Conservation (phyloP, 2,797 vertebrate species). For the Catostomus latipinnis region DNA sequence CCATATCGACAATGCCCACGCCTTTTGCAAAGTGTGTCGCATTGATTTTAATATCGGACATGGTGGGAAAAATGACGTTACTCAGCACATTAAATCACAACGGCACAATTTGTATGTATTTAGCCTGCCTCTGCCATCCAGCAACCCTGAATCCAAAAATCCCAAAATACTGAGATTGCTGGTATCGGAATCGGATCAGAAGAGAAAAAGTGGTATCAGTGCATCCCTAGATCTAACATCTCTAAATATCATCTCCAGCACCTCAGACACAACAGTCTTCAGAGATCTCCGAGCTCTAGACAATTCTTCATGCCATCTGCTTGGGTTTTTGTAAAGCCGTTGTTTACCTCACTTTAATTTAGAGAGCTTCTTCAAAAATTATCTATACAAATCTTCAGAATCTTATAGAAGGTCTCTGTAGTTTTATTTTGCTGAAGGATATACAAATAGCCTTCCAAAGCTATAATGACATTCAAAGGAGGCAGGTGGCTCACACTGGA, state of each 20-base stretch:
- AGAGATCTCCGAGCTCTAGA: neutral
- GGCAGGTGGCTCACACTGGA: constrained; percentile 26
- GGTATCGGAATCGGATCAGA: no score
- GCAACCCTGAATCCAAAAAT: no score
- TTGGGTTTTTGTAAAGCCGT: constrained; percentile 15
- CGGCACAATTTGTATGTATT: no score
- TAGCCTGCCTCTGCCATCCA: no score
- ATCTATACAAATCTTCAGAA: constrained; percentile 21
- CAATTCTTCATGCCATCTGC: constrained; percentile 33
- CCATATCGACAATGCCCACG: no score
- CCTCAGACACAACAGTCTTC: neutral
- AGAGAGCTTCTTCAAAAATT: neutral
- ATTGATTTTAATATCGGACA: no score
- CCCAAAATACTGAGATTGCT: no score
- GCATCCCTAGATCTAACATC: neutral
- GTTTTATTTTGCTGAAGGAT: neutral
- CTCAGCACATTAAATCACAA: no score
- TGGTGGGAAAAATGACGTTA: no score
- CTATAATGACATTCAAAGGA: constrained; percentile 21
- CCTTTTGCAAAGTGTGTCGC: no score
- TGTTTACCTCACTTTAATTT: constrained; percentile 24
- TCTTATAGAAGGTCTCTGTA: constrained; percentile 11
- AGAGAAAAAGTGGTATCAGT: no score
- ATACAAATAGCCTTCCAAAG: constrained; percentile 18
- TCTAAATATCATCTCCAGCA: neutral